Evolutionary conservation across 2,113 vertebrate species (phyloP).

Genomic region (Pachypanchax playfairii): DNA sequence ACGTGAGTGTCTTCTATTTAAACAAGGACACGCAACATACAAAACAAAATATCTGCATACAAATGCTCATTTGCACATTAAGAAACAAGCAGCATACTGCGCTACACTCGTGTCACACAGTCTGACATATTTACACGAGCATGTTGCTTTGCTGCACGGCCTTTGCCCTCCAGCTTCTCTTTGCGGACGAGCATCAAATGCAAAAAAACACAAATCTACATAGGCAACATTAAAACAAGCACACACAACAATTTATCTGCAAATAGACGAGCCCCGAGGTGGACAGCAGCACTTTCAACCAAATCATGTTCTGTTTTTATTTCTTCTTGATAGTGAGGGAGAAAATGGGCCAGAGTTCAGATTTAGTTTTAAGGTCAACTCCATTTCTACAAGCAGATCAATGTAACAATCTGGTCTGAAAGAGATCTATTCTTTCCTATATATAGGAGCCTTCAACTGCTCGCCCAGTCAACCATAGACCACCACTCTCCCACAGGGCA

Average conservation of each 20-base stretch:
- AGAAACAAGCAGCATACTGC: slow-evolving; percentile 41
- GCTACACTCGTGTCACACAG: slow-evolving; percentile 39
- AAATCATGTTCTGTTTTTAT: slow-evolving; percentile 14
- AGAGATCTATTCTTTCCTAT: slow-evolving; percentile 30
- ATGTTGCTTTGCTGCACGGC: slow-evolving; percentile 34
- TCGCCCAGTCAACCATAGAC: slow-evolving; percentile 60
- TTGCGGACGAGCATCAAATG: slow-evolving; percentile 17
- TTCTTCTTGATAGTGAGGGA: slow-evolving; percentile 14
- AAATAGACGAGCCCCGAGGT: slow-evolving; percentile 11
- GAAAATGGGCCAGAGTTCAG: slow-evolving; percentile 23
- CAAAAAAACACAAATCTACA: slow-evolving; percentile 25
- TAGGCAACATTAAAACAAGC: background rate
- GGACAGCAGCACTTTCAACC: slow-evolving; percentile 5
- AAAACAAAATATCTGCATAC: slow-evolving; percentile 21
- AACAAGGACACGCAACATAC: slow-evolving; percentile 49
- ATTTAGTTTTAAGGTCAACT: slow-evolving; percentile 60
- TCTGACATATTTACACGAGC: slow-evolving; percentile 58
- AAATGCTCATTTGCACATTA: slow-evolving; percentile 18
- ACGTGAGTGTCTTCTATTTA: slow-evolving; percentile 24
- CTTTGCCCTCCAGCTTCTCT: slow-evolving; percentile 42
- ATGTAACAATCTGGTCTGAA: slow-evolving; percentile 54
- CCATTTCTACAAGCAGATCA: slow-evolving; percentile 56
- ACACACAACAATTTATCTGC: slow-evolving; percentile 2
- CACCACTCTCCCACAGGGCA: slow-evolving; percentile 47
- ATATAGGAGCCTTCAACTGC: slow-evolving; percentile 25